A percentile compares a stretch with the other conserved stretches of the same genome.
These are phyloP conservation scores for Melospiza melodia DNA, from an alignment of 2,113 vertebrate species.

Conservation along the genomic window DNA sequence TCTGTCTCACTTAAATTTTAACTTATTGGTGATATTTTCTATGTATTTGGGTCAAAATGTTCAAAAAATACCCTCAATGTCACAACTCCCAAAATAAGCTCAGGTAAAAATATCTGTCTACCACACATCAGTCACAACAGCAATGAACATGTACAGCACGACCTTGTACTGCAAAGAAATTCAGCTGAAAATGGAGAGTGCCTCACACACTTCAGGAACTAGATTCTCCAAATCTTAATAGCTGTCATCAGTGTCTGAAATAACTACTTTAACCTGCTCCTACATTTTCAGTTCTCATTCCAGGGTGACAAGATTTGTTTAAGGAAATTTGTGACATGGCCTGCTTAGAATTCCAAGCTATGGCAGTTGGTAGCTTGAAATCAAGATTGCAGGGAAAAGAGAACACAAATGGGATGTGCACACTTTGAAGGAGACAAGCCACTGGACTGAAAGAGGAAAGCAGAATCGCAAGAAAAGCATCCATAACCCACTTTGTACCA, in stretches of 20 bases:
- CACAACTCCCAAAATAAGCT: neutral
- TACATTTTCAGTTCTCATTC: neutral
- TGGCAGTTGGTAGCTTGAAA: neutral
- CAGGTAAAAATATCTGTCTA: neutral
- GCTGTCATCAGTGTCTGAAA: neutral
- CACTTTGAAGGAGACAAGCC: neutral
- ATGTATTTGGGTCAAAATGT: neutral
- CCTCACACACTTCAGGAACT: neutral
- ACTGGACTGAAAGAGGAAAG: neutral
- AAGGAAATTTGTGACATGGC: neutral
- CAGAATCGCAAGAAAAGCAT: neutral
- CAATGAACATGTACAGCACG: neutral
- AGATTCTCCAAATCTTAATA: neutral
- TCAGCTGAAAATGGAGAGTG: neutral
- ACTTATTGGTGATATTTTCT: neutral
- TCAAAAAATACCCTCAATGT: neutral
- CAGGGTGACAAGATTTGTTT: neutral
- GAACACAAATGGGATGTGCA: neutral
- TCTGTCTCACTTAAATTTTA: neutral
- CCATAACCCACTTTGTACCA: accelerated
- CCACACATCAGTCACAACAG: neutral
- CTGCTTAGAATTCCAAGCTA: neutral
- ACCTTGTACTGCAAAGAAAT: neutral
- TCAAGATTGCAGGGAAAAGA: neutral
- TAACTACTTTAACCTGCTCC: neutral